Percentiles rank a stretch among this genome's conserved stretches.
phyloP scores from a whole-genome alignment of 2,888 invertebrate species.

The Galeopsomyia nigrocyanea region DNA sequence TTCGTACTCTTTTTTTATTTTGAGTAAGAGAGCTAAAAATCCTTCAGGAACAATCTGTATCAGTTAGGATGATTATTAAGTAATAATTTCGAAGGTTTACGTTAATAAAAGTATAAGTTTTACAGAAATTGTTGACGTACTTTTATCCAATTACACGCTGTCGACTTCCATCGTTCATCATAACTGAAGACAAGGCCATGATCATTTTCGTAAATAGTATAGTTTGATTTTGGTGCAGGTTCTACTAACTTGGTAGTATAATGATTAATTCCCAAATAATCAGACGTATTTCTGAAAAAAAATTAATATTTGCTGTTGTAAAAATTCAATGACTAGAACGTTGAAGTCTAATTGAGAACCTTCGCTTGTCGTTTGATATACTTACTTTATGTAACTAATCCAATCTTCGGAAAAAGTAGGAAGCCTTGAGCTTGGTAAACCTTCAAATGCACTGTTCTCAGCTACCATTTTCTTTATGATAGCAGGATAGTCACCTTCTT shows the following conservation, averaged over 20 bases:
- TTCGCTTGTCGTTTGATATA: not conserved
- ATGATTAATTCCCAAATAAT: conserved; percentile 58
- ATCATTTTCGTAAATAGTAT: not conserved
- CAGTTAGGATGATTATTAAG: too few species aligned
- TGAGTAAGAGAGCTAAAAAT: too few species aligned
- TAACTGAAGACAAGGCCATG: not conserved
- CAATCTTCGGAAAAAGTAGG: conserved; percentile 71
- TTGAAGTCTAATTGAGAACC: too few species aligned
- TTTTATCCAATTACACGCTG: too few species aligned
- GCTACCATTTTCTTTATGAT: conserved; percentile 69
- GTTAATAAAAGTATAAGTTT: too few species aligned
- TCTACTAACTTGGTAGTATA: conserved; percentile 52
- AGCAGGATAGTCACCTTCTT: conserved; percentile 70
- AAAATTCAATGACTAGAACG: too few species aligned
- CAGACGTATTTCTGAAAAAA: conserved; percentile 51
- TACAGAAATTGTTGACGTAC: too few species aligned
- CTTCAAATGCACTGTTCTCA: conserved; percentile 67
- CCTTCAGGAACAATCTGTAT: too few species aligned
- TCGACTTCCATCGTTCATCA: too few species aligned
- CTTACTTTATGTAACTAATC: conserved; percentile 70
- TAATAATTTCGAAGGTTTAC: too few species aligned
- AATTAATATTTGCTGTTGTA: conserved; percentile 52
- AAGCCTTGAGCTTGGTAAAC: conserved; percentile 67
- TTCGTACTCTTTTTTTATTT: not conserved
- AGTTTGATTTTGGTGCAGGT: conserved; percentile 10